Base-by-base conservation (phyloP, 2,113 vertebrate genomes). In the Terrapene triunguis region DNA sequence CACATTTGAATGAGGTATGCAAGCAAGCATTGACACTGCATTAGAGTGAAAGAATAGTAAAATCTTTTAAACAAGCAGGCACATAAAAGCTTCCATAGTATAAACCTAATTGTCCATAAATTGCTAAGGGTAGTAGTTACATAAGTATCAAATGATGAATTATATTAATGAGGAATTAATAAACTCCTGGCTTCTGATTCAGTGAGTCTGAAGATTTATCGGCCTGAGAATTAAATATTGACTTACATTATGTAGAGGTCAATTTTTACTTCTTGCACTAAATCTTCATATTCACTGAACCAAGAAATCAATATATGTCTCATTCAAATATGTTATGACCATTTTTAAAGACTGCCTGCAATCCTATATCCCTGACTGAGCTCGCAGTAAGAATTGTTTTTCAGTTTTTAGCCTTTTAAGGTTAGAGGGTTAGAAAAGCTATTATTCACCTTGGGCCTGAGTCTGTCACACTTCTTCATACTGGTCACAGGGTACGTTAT, bases 61-160 rank as follows among this genome's bases (percentile, higher is more conserved):
- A 88, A 54, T 53, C 72, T 95, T 95, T 95, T 96, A 94, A 95
- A 81, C 82, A 96, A 88, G 89, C 29, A 91, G 72, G 62, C 80
- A 82, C 87, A 55, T 32, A 89, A 38, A 72, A 72, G 65, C 32
- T 80, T 91, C 91, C 69, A 57, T 87, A 74, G 19, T 53, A 91
- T 57, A 95, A 95, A 92, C 11, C 16, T 89, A 53, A 84, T 93
- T 94, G 89, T 94, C 8, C 91, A 22, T 88, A 89, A 72, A 85
- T 85, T 92, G 42, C 57, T 79, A 92, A 92, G 65, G 35, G 35
- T 69, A 94, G 85, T 85, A 94, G 10, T 16, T 85, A 27, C 24
- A 82, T 84, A 50, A 84, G n/a, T 72, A 65, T 96, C 53, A 95
- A 93, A 84, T 92, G 92, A 84, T 90, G 76, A 91, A 72, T 3